Base-by-base conservation (phyloP, 2,113 vertebrate genomes). In the Anolis sagrei region DNA sequence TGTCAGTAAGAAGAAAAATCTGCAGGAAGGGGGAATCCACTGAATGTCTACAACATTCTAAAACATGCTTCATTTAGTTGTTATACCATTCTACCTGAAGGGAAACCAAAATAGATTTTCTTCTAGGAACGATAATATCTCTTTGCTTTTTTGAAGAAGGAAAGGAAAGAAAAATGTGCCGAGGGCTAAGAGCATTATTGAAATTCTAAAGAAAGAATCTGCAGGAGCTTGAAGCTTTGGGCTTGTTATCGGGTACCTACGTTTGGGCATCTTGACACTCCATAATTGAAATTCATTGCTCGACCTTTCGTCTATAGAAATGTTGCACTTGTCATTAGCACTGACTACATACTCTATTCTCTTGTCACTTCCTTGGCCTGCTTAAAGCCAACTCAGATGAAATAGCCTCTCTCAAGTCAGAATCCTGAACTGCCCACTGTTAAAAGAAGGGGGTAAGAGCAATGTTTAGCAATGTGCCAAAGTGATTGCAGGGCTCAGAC, bases 251-350 rank as follows among this genome's bases (percentile, higher is more conserved):
- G 82, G 92, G 92, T 91, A 86, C 94, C 92, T 92, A 87, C 93
- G 87, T 95, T 94, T 94, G 94, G 93, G 89, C 94, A 90, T 91
- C 90, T 93, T 95, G 94, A 94, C 94, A 93, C 88, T 91, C 92
- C 89, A 86, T 94, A 95, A 96, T 93, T 96, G 95, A 95, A 96
- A 96, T 96, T 96, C 94, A 94, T 95, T 94, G 93, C 93, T 94
- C 80, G 88, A 91, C 93, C 95, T 96, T 95, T 95, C 93, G 91
- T 95, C 93, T 95, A 89, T 95, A 92, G 95, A 94, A 94, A 93
- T 83, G 89, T 85, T 89, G 82, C 86, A 80, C 95, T 86, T 94
- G 93, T 91, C 95, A 93, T 96, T 95, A 95, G 92, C 85, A 25
- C 86, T 93, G 94, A 89, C 91, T 94, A 90, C 89, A 90, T 68